Conservation (phyloP, 2,113 vertebrate species). For the Tragulus kanchil region DNA sequence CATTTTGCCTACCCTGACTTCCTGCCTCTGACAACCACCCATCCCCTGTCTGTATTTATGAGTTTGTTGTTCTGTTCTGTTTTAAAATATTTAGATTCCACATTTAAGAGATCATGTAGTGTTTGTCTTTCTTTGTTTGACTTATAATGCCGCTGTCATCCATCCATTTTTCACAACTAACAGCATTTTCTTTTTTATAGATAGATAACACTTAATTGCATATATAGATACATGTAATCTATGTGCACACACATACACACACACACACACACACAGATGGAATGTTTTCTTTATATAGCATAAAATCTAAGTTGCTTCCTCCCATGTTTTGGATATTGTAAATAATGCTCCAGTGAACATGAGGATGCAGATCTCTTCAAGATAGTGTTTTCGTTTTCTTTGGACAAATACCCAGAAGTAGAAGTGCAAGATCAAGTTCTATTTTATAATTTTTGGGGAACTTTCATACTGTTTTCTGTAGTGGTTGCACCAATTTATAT, state of each 20-base stretch:
- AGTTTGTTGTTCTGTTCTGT: neutral
- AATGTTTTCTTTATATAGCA: neutral
- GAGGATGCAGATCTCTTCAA: neutral
- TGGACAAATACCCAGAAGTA: neutral
- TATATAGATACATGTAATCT: no score
- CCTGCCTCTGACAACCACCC: neutral
- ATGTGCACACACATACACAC: neutral
- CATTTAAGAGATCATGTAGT: neutral
- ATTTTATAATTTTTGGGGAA: neutral
- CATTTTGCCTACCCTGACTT: neutral
- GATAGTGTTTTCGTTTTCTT: neutral
- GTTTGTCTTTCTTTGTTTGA: neutral
- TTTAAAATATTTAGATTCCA: neutral
- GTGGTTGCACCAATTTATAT: neutral
- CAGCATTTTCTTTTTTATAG: neutral
- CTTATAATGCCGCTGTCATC: neutral
- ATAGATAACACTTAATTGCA: neutral
- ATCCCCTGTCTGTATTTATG: neutral
- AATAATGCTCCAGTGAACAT: neutral
- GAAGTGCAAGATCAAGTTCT: neutral
- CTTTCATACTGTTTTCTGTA: neutral
- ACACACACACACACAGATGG: no score
- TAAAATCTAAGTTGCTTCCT: neutral
- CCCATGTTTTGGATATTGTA: neutral
- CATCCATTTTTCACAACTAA: neutral